Evolutionary conservation across 2,113 vertebrate genomes (phyloP).

Genomic region (Pseudopipra pipra): DNA sequence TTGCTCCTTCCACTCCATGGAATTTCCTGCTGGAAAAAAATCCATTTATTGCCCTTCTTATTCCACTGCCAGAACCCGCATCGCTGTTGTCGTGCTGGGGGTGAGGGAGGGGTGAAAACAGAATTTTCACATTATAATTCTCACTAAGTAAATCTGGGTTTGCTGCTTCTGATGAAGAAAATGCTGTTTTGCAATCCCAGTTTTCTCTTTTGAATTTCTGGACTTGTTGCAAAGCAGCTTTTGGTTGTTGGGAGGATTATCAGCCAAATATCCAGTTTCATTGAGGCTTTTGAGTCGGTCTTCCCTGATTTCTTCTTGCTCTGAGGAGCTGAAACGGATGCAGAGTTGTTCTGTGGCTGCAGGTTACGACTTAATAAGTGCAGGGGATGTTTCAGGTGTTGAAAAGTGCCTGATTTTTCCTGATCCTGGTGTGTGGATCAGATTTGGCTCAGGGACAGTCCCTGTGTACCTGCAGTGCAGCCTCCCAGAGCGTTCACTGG

Average conservation of each 20-base stretch:
- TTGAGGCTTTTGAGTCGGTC: not conserved
- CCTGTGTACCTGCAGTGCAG: rapidly evolving
- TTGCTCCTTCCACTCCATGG: not conserved
- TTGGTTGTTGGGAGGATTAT: not conserved
- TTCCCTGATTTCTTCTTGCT: not conserved
- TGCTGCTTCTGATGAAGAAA: not conserved
- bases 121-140: not conserved
- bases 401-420: not conserved
- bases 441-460: not conserved
- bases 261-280: rapidly evolving
- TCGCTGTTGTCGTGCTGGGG: rapidly evolving
- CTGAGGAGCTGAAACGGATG: rapidly evolving
- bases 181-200: not conserved
- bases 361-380: not conserved
- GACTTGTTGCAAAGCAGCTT: not conserved
- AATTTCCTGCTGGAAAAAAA: not conserved
- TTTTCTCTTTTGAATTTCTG: not conserved
- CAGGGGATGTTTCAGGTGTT: not conserved
- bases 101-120: too few relatives aligned
- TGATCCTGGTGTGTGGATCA: rapidly evolving
- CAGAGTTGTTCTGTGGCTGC: not conserved
- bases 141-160: not conserved
- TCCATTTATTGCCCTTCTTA: rapidly evolving
- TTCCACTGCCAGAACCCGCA: not conserved
- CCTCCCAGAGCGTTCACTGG: too few relatives aligned